These are phyloP conservation scores for Keiferia lycopersicella DNA, from an alignment of 2,888 invertebrate species.

Conservation along the genomic window DNA sequence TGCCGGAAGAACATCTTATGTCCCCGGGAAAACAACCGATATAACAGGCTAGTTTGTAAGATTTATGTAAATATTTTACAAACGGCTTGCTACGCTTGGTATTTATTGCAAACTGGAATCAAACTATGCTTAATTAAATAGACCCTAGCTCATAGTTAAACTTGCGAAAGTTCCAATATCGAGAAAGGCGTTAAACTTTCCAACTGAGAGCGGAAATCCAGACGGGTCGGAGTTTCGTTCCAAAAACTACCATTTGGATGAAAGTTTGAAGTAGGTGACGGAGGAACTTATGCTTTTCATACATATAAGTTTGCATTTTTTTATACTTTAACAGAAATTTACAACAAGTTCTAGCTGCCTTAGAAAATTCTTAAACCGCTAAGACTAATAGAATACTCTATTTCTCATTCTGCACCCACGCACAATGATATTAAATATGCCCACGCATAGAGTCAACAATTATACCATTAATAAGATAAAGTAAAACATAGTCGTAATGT, in stretches of 20 bases:
- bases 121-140: constrained; percentile 11
- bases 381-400: no score
- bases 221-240: constrained; percentile 3
- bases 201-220: neutral
- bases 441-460: no score
- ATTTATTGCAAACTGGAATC: constrained; percentile 2
- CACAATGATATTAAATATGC: no score
- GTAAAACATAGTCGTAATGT: no score
- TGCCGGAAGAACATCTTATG: no score
- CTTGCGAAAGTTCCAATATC: constrained; percentile 1
- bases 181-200: constrained; percentile 8
- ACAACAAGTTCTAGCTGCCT: neutral
- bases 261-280: constrained; percentile 8
- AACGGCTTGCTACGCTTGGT: neutral
- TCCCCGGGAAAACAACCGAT: no score
- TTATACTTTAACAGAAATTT: neutral
- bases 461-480: no score
- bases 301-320: neutral
- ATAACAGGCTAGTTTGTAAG: no score
- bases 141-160: constrained; percentile 7
- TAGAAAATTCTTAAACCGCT: neutral
- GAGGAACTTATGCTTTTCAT: neutral
- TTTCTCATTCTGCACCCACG: no score
- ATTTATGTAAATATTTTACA: neutral
- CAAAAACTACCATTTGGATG: neutral